Conservation (phyloP, 2,113 vertebrate genomes). For the Elanus axillaris region DNA sequence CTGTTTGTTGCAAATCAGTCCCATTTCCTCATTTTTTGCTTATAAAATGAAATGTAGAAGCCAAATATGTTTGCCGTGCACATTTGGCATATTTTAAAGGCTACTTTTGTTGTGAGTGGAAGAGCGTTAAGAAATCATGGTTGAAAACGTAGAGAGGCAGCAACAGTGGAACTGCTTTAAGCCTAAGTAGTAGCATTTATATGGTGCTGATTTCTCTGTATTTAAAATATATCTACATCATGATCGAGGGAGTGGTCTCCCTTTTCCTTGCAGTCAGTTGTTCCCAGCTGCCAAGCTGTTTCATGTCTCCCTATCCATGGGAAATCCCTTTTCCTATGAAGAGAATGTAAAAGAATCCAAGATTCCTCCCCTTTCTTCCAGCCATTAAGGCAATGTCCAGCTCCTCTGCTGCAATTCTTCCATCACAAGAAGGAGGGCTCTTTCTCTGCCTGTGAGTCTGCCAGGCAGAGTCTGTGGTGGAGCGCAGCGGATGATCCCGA, state of each 20-base stretch:
- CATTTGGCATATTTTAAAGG: background rate
- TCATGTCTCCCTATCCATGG: background rate
- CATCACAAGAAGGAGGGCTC: background rate
- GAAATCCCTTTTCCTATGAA: constrained; percentile 8
- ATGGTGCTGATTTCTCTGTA: background rate
- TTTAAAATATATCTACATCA: background rate
- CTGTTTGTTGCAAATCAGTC: background rate
- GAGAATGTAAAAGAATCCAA: background rate
- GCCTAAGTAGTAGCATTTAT: background rate
- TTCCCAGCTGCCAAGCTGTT: background rate
- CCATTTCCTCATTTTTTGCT: background rate
- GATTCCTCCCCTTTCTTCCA: background rate
- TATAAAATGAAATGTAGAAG: background rate
- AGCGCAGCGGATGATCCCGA: background rate
- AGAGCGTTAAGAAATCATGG: background rate
- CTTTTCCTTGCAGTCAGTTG: background rate
- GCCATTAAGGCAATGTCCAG: fast-evolving
- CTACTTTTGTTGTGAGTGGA: background rate
- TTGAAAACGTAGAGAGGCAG: background rate
- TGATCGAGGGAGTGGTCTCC: background rate
- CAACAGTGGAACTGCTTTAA: background rate
- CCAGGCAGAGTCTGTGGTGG: background rate
- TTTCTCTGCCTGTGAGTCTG: fast-evolving
- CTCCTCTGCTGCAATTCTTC: background rate
- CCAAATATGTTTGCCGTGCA: background rate